Base-by-base conservation (phyloP, 2,113 vertebrate species). In the Anolis carolinensis region DNA sequence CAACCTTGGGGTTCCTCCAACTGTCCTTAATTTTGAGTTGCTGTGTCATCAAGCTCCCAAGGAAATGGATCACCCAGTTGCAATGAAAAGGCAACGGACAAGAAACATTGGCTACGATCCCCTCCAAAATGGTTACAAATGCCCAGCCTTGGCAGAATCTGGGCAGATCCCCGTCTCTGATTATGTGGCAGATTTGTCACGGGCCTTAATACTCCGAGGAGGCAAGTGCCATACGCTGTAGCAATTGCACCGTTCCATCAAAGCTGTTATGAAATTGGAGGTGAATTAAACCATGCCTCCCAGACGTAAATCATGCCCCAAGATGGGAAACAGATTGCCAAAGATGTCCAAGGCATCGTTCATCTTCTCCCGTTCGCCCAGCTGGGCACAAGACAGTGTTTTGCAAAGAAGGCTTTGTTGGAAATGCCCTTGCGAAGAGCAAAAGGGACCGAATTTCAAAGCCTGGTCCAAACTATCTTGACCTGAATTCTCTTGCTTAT, bases 241-340 rank as follows among this genome's bases (percentile, higher is more conserved):
- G 50, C 81, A 21, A 55, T 34, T 34, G 68, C 48, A 72, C 32
- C 32, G 4, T 27, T 82, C 62, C 68, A 71, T 72, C 81, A 82
- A 52, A 71, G 81, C 81, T 55, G 34, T 70, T 21, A 82, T 70
- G 70, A 55, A 72, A 82, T 34, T 23, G 27, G 68, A 39, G 81
- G 81, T 73, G 68, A 59, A 82, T 73, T 82, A 73, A 82, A 73
- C 72, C 50, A 39, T 18, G 68, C 68, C 68, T 82, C 50, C 32
- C 68, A 3, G 50, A 59, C 5, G 81, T 82, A 82, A 82, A 82
- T 82, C 81, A 82, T 50, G 36, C 32, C 48, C 21, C 1, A 59
- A 36, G 81, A 73, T 50, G 9, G 73, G 36, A 72, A 82, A 73
- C 68, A 82, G 81, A 59, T 73, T 82, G 81, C 48, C 50, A 36